A percentile compares a stretch with the other conserved stretches of the same genome.
Evolutionary conservation across 2,113 vertebrate species (phyloP).

Genomic region (Columba janthina): DNA sequence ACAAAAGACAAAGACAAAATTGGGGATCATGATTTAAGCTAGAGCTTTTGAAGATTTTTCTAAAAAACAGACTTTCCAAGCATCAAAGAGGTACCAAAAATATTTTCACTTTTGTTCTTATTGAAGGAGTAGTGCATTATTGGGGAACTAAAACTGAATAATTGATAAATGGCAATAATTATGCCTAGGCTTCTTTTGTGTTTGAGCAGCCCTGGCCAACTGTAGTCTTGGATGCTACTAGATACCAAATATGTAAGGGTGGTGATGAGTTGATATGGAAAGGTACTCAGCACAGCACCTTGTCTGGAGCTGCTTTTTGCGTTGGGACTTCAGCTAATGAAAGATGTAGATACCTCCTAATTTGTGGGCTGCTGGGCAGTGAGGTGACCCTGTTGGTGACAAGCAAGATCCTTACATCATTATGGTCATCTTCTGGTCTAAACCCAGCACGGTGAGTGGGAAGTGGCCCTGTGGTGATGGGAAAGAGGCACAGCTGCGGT

Average conservation of each 20-base stretch:
- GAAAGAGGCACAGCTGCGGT: background rate
- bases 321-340: background rate
- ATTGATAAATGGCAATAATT: background rate
- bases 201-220: background rate
- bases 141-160: background rate
- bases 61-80: background rate
- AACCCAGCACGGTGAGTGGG: background rate
- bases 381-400: background rate
- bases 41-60: background rate
- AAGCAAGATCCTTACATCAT: background rate
- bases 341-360: background rate
- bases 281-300: background rate
- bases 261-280: background rate
- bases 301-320: background rate
- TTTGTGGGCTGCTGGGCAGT: background rate
- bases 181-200: background rate
- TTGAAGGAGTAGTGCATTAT: background rate
- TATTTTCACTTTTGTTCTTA: background rate
- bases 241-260: accelerated
- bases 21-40: background rate
- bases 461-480: background rate
- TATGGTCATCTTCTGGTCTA: background rate
- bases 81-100: background rate
- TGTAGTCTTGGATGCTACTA: background rate
- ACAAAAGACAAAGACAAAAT: background rate